Conservation (phyloP, 2,113 vertebrate species). For the Scalopus aquaticus region DNA sequence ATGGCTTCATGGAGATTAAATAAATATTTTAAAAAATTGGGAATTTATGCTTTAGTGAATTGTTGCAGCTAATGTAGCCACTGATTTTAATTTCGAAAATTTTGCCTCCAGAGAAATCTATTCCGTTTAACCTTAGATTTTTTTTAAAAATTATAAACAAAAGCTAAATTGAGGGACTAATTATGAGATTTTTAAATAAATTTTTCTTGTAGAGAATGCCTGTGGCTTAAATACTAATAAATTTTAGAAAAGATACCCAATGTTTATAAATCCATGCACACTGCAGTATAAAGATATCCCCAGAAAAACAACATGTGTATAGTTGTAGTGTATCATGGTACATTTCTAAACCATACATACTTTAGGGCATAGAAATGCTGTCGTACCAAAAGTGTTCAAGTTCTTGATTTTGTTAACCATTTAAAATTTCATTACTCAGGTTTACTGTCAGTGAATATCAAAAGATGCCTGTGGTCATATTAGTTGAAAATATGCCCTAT, state of each 20-base stretch:
- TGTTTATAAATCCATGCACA: conserved; percentile 36
- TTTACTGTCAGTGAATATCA: conserved; percentile 53
- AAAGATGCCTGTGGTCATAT: conserved; percentile 54
- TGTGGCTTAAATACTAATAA: conserved; percentile 37
- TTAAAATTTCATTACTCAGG: too few species aligned
- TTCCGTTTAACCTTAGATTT: background rate
- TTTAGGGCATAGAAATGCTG: conserved; percentile 46
- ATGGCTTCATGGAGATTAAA: background rate
- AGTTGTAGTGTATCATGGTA: conserved; percentile 53
- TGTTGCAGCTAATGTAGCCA: background rate
- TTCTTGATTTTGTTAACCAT: conserved; percentile 54
- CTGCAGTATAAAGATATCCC: conserved; percentile 38
- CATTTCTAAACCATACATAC: conserved; percentile 50
- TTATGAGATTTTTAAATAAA: conserved; percentile 25
- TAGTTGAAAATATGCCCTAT: conserved; percentile 63
- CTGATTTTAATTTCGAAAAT: conserved; percentile 42
- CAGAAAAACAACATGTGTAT: conserved; percentile 33
- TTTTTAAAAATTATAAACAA: background rate
- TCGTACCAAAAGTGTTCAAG: conserved; percentile 59
- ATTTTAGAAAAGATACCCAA: conserved; percentile 23
- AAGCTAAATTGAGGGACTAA: background rate
- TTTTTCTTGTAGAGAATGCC: conserved; percentile 47
- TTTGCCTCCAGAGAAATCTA: background rate
- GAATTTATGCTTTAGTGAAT: conserved; percentile 41
- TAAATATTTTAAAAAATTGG: background rate